Evolutionary conservation across 2,888 invertebrate genomes (phyloP), one percentile per base, ranked within the genome.

Genomic region (Trileptium ribeirensis): DNA sequence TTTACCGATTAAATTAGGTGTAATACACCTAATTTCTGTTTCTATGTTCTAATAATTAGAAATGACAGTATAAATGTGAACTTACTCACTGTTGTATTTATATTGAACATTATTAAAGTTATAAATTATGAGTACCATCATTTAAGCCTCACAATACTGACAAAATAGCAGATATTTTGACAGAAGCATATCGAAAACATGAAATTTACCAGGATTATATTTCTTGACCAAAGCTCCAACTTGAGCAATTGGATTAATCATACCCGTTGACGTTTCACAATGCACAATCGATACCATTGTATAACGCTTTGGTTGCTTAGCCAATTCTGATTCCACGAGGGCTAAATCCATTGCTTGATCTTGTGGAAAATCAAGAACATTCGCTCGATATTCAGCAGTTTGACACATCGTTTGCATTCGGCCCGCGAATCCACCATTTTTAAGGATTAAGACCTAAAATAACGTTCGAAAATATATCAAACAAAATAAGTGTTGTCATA

Each of bases 261-360:
- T 87, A 1, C 90, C 91, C 36, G 89, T 89, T 82, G 89, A 90
- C 1, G 90, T 91, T 84, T 91, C 90, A 85, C 90, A 90, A 83
- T 91, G 91, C 24, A 90, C 89, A 2, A 90, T 85, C 19, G 88
- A 86, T 31, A 90, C 89, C n/a, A 88, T 83, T 8, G 87, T 88
- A 85, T 87, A 90, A 1, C 85, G 82, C 33, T 83, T 85, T n/a
- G 87, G 86, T 39, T 78, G 82, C 78, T 85, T 84, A 38, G 88
- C 81, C 37, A 88, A 83, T 33, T 85, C 84, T 15, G 2, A 1
- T 70, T 86, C 85, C 24, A 88, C 86, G 2, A 82, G 79, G 1
- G 84, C 81, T 34, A 86, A 80, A 81, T 87, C 84, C 8, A 90
- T 87, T 19, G 83, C 84, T 38, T 86, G 81, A 79, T 89, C 85